Percentiles rank a stretch among this genome's conserved stretches.
These are phyloP conservation scores for Haliclona indistincta DNA, from an alignment of 37 sponge, comb jelly and placozoan species.

Conservation along the genomic window DNA sequence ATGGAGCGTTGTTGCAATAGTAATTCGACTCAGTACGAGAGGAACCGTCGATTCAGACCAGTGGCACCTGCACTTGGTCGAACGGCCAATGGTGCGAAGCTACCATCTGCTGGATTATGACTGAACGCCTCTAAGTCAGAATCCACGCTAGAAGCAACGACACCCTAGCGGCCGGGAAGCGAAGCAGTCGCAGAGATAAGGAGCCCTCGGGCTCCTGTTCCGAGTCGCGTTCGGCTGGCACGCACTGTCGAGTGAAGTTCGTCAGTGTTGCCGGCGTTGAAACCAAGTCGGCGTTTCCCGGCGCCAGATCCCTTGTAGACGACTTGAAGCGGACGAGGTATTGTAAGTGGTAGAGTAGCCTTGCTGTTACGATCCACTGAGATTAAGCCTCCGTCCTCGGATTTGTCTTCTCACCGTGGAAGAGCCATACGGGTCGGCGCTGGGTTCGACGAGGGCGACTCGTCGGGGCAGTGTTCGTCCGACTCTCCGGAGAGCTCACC, in stretches of 20 bases:
- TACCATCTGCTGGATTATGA: slow-evolving; percentile 90
- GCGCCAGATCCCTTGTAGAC: slow-evolving; percentile 83
- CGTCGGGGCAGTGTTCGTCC: no score
- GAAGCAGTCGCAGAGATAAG: slow-evolving; percentile 43
- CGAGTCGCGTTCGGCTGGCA: not conserved
- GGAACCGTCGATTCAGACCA: slow-evolving; percentile 89
- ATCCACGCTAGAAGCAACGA: slow-evolving; percentile 88
- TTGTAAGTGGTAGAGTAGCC: slow-evolving; percentile 86
- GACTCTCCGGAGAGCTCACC: no score
- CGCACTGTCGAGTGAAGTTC: slow-evolving; percentile 3
- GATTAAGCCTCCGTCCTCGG: slow-evolving; percentile 33
- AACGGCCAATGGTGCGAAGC: slow-evolving; percentile 86
- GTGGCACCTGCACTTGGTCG: slow-evolving; percentile 86
- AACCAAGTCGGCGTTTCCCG: slow-evolving; percentile 47
- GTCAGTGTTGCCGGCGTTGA: not conserved
- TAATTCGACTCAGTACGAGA: slow-evolving; percentile 89
- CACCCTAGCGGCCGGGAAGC: slow-evolving; percentile 50
- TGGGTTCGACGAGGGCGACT: no score
- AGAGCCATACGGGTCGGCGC: no score
- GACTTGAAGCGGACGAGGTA: slow-evolving; percentile 81
- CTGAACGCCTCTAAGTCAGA: slow-evolving; percentile 92
- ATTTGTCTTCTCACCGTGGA: no score
- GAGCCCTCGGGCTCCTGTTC: not conserved
- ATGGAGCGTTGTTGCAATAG: slow-evolving; percentile 89
- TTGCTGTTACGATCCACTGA: slow-evolving; percentile 83